Evolutionary conservation across 2,888 invertebrate species (phyloP).

Genomic region (Isotomurus palustris): DNA sequence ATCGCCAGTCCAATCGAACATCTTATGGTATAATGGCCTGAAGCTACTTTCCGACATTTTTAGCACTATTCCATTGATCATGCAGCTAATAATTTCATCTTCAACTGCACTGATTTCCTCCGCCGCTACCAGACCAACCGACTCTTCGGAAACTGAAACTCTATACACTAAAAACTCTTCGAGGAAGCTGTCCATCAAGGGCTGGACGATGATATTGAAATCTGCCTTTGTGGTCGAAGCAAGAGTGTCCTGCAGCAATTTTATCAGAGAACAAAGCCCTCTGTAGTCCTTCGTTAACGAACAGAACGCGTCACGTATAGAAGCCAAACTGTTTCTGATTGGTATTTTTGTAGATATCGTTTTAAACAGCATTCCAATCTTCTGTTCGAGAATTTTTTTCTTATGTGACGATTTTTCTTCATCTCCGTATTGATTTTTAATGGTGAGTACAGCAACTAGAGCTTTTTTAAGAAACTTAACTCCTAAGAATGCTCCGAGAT

Average conservation of each 20-base stretch:
- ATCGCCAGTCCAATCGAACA: constrained; percentile 77
- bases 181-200: constrained; percentile 70
- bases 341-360: constrained; percentile 39
- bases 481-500: constrained; percentile 42
- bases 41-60: constrained; percentile 86
- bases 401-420: constrained; percentile 32
- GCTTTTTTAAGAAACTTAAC: constrained; percentile 40
- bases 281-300: constrained; percentile 16
- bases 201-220: constrained; percentile 61
- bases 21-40: constrained; percentile 77
- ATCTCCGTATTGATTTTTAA: constrained; percentile 27
- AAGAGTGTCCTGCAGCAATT: constrained; percentile 69
- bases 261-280: constrained; percentile 68
- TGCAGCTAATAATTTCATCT: constrained; percentile 66
- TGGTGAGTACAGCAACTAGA: constrained; percentile 30
- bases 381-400: constrained; percentile 40
- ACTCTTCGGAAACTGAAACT: constrained; percentile 17
- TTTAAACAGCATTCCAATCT: constrained; percentile 38
- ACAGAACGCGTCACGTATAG: constrained; percentile 37
- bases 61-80: constrained; percentile 69
- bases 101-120: constrained; percentile 62
- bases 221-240: constrained; percentile 60
- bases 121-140: not conserved
- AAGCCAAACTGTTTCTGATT: constrained; percentile 35
- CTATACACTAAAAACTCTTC: constrained; percentile 51